Conservation (phyloP, 2,797 vertebrate species). For the Caiman crocodilus region DNA sequence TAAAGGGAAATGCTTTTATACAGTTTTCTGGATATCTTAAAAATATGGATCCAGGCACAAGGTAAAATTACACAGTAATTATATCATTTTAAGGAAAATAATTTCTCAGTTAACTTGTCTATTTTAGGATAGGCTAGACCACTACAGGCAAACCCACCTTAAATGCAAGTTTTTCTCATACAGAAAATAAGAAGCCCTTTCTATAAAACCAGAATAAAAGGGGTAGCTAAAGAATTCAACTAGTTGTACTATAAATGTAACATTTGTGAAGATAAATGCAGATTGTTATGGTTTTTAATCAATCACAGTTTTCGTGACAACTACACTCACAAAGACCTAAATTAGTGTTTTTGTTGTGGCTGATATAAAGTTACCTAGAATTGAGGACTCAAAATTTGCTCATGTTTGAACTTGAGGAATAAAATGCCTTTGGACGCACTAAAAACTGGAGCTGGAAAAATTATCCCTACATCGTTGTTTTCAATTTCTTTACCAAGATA, state of each 20-base stretch:
- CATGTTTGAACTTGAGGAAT: background rate
- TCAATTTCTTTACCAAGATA: background rate
- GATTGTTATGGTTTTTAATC: background rate
- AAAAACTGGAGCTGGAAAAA: background rate
- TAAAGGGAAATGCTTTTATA: background rate
- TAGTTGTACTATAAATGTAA: background rate
- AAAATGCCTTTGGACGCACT: constrained; percentile 20
- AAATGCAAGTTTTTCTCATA: background rate
- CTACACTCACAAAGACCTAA: background rate
- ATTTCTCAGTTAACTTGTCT: background rate
- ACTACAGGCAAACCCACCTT: background rate
- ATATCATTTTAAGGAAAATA: constrained; percentile 10
- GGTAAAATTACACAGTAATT: background rate
- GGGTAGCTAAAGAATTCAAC: background rate
- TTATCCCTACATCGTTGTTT: background rate
- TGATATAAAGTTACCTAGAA: background rate
- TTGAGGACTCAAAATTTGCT: background rate
- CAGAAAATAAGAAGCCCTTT: background rate
- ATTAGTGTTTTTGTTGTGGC: background rate
- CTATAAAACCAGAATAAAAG: background rate
- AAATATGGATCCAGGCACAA: constrained; percentile 11
- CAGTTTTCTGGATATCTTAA: background rate
- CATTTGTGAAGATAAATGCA: background rate
- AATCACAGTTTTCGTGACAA: background rate
- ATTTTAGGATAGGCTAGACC: background rate